Conservation (phyloP, 2,888 invertebrate species). For the Leptogaster cylindrica region DNA sequence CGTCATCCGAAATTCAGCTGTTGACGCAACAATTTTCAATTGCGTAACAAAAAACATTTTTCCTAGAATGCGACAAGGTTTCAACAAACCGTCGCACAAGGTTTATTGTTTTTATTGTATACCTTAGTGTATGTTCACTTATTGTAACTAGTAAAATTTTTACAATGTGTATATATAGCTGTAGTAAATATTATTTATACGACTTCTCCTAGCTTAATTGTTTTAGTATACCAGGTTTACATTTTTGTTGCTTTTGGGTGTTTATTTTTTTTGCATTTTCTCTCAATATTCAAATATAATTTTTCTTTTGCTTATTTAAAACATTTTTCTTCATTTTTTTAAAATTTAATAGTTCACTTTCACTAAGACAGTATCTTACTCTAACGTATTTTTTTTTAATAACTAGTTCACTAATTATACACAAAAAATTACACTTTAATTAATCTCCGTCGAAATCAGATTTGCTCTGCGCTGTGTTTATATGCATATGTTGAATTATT, state of each 20-base stretch:
- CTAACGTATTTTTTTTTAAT: slow-evolving; percentile 19
- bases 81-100: too few species aligned
- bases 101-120: slow-evolving; percentile 22
- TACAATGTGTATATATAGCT: slow-evolving; percentile 40
- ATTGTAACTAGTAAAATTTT: slow-evolving; percentile 25
- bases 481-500: slow-evolving; percentile 34
- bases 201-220: slow-evolving; percentile 31
- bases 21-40: slow-evolving; percentile 45
- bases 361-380: slow-evolving; percentile 34
- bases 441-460: slow-evolving; percentile 19
- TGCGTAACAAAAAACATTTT: too few species aligned
- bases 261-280: slow-evolving; percentile 30
- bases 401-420: slow-evolving; percentile 38
- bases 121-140: slow-evolving; percentile 31
- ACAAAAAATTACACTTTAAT: slow-evolving; percentile 38
- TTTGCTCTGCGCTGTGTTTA: slow-evolving; percentile 28
- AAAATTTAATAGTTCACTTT: slow-evolving; percentile 37
- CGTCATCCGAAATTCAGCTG: slow-evolving; percentile 19
- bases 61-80: too few species aligned
- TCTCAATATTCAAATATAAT: slow-evolving; percentile 39
- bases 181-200: slow-evolving; percentile 40
- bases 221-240: slow-evolving; percentile 39
- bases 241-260: slow-evolving; percentile 36
- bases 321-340: slow-evolving; percentile 17
- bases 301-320: slow-evolving; percentile 33